phyloP scores from a whole-genome alignment of 2,797 vertebrate genomes.

The Dipus sagitta region DNA sequence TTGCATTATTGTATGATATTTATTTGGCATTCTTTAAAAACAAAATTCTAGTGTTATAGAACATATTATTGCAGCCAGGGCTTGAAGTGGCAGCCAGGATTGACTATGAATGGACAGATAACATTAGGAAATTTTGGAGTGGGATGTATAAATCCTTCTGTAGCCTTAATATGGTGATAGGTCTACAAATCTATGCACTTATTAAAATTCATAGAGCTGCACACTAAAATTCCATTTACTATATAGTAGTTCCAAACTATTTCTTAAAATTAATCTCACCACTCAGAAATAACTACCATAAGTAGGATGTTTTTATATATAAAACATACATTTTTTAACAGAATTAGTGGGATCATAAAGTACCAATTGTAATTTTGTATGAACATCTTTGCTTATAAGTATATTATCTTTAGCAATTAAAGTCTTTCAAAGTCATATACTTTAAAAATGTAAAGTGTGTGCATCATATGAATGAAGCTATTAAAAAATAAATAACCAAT shows the following conservation, averaged over 20 bases:
- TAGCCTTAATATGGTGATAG: not conserved
- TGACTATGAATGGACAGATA: not conserved
- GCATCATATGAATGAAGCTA: not conserved
- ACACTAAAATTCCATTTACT: not conserved
- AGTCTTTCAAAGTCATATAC: not conserved
- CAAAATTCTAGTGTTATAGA: not conserved
- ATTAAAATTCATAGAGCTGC: not conserved
- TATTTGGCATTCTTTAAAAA: not conserved
- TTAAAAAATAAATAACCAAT: not conserved
- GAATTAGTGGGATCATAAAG: not conserved
- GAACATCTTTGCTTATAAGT: not conserved
- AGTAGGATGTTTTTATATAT: not conserved
- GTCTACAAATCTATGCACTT: not conserved
- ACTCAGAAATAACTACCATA: not conserved
- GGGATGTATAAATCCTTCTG: not conserved
- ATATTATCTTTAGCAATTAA: not conserved
- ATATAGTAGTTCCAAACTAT: not conserved
- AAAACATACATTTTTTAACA: not conserved
- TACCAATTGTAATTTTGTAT: not conserved
- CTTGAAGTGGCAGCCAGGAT: not conserved
- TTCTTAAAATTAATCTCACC: not conserved
- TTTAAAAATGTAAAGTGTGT: constrained; percentile 23
- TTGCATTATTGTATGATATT: not conserved
- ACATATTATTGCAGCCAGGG: not conserved
- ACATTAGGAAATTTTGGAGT: not conserved